A percentile compares a stretch with the other conserved stretches of the same genome.
phyloP scores from a whole-genome alignment of 2,113 vertebrate genomes.

The Proterorhinus semilunaris region DNA sequence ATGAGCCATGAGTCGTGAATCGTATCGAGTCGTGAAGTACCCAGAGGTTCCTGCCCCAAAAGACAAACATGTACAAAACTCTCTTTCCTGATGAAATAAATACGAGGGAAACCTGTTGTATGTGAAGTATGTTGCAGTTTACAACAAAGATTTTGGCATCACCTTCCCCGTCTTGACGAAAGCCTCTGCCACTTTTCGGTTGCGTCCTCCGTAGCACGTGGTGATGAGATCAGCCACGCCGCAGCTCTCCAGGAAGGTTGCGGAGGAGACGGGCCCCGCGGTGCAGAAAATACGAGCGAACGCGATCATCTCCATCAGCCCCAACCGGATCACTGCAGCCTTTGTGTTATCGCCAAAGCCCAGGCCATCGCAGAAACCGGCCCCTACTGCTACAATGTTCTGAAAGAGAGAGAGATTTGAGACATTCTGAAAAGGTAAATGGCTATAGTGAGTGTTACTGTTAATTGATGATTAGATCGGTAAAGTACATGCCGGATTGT shows the following conservation, averaged over 20 bases:
- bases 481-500: no score
- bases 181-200: slow-evolving; percentile 91
- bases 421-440: neutral
- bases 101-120: no score
- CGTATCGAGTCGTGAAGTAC: no score
- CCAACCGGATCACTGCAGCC: slow-evolving; percentile 94
- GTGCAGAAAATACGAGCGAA: slow-evolving; percentile 91
- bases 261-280: slow-evolving; percentile 75
- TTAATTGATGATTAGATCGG: no score
- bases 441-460: neutral
- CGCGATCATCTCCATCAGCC: slow-evolving; percentile 95
- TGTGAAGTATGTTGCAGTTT: no score
- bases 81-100: no score
- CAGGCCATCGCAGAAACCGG: slow-evolving; percentile 95
- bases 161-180: slow-evolving; percentile 91
- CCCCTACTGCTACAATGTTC: slow-evolving; percentile 93
- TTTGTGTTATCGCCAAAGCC: slow-evolving; percentile 96
- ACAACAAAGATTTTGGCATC: slow-evolving; percentile 19
- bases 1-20: no score
- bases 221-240: slow-evolving; percentile 95
- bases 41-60: no score
- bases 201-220: slow-evolving; percentile 91
- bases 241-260: slow-evolving; percentile 96
- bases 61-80: no score
- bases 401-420: slow-evolving; percentile 41